Conservation (phyloP, 2,888 invertebrate species). For the Xanthorhoe spadicearia region DNA sequence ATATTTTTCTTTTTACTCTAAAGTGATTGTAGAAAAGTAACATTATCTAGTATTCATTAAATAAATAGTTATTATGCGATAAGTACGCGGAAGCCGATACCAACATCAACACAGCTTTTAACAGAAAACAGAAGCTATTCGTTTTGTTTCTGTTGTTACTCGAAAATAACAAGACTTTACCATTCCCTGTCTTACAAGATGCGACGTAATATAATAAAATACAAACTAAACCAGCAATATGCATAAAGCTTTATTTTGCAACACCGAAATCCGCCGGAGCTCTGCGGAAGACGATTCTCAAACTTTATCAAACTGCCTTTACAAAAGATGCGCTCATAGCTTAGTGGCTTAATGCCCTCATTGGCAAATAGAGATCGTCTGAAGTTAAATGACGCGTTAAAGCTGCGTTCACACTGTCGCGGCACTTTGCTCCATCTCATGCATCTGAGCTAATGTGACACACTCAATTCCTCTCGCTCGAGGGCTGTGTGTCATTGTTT, state of each 20-base stretch:
- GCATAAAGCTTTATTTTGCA: slow-evolving; percentile 36
- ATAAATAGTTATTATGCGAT: too few relatives aligned
- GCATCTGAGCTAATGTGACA: background rate
- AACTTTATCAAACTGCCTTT: slow-evolving; percentile 20
- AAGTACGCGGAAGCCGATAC: too few relatives aligned
- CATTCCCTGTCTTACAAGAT: background rate
- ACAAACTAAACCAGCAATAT: slow-evolving; percentile 28
- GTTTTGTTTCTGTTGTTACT: background rate
- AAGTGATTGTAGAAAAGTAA: too few relatives aligned
- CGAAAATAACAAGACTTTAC: background rate
- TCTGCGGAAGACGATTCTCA: slow-evolving; percentile 12
- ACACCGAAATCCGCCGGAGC: slow-evolving; percentile 20
- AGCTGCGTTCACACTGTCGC: background rate
- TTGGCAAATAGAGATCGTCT: background rate
- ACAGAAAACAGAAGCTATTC: background rate
- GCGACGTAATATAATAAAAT: slow-evolving; percentile 33
- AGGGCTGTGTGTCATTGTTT: background rate
- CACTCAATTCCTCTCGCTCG: background rate
- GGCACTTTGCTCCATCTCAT: background rate
- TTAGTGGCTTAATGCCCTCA: background rate
- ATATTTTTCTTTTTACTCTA: too few relatives aligned
- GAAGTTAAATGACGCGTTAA: background rate
- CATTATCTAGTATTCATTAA: too few relatives aligned
- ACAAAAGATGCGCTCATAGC: background rate
- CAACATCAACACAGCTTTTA: too few relatives aligned